Evolutionary conservation across 1,140 invertebrate species (phyloP).

Genomic region (Cyphomyrmex costatus): DNA sequence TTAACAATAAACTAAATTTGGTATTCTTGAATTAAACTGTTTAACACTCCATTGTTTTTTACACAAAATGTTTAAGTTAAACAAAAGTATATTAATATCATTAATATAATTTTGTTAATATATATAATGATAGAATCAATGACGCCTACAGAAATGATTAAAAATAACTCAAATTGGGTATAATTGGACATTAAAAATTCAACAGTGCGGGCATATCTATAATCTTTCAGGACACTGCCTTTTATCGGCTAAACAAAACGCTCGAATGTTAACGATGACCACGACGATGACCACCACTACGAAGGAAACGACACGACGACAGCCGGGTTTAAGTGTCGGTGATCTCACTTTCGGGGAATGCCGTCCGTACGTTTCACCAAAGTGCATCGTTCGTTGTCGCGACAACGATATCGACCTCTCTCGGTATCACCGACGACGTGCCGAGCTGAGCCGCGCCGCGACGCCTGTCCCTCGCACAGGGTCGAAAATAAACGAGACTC

Average conservation of each 20-base stretch:
- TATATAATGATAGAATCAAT: no score
- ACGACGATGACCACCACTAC: neutral
- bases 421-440: conserved; percentile 59
- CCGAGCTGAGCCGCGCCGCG: conserved; percentile 67
- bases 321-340: conserved; percentile 76
- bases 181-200: no score
- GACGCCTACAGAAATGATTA: no score
- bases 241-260: conserved; percentile 52
- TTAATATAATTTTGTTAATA: no score
- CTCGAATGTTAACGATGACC: conserved; percentile 44
- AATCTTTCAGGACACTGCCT: neutral
- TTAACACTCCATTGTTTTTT: no score
- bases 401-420: conserved; percentile 74
- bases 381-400: conserved; percentile 82
- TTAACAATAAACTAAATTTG: no score
- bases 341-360: conserved; percentile 85
- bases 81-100: no score
- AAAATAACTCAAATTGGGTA: no score
- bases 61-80: no score
- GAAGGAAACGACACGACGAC: conserved; percentile 6
- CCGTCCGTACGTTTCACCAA: conserved; percentile 82
- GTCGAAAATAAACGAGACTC: conserved; percentile 76
- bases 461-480: conserved; percentile 51
- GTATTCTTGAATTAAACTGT: no score
- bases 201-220: neutral